phyloP scores from a whole-genome alignment of 2,888 invertebrate species.

The Campoplex nolae region DNA sequence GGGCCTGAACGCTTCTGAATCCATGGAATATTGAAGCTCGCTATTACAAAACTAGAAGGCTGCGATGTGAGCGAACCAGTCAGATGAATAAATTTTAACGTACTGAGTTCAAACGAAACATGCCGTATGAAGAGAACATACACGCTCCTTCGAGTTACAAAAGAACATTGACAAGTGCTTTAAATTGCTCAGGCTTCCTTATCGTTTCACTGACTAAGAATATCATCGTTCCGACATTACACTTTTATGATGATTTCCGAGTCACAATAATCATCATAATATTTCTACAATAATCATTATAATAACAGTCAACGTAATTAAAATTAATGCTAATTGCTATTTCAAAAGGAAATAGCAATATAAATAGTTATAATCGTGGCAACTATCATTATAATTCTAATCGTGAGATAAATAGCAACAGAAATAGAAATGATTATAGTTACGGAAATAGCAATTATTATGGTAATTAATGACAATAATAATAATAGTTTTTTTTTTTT shows the following conservation, averaged over 20 bases:
- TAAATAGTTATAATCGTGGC: not conserved
- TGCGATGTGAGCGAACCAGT: not conserved
- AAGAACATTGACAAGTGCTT: slow-evolving; percentile 58
- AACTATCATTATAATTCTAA: not conserved
- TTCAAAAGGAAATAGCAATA: not conserved
- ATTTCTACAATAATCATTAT: slow-evolving; percentile 2
- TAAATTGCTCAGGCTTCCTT: slow-evolving; percentile 59
- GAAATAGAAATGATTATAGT: no score
- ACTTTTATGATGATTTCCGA: slow-evolving; percentile 36
- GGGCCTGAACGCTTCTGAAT: not conserved
- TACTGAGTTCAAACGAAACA: slow-evolving; percentile 23
- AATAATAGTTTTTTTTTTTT: no score
- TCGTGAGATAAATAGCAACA: not conserved
- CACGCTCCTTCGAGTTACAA: slow-evolving; percentile 37
- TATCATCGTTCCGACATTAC: slow-evolving; percentile 32
- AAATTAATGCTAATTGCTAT: not conserved
- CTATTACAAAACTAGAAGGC: slow-evolving; percentile 1
- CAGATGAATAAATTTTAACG: slow-evolving; percentile 11
- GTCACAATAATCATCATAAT: slow-evolving; percentile 5
- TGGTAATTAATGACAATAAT: no score
- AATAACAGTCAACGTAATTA: not conserved
- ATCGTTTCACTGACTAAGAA: slow-evolving; percentile 52
- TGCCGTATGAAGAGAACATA: slow-evolving; percentile 10
- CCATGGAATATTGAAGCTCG: not conserved
- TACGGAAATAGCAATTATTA: no score